Evolutionary conservation across 2,113 vertebrate genomes (phyloP).

Genomic region (Erythrocercus mccallii): DNA sequence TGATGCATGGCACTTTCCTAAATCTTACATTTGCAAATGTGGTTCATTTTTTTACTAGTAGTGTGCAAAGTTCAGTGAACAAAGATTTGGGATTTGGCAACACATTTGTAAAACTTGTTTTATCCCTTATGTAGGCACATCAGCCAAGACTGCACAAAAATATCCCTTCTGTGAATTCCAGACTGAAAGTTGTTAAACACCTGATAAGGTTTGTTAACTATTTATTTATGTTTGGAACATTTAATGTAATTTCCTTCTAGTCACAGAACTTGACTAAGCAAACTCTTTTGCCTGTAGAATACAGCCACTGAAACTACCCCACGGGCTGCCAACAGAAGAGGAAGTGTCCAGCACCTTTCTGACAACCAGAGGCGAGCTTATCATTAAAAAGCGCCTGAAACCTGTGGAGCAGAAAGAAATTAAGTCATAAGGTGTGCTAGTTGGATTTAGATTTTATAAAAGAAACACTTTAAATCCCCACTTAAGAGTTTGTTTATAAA

Average conservation of each 20-base stretch:
- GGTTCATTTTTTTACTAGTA: background rate
- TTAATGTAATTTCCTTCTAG: background rate
- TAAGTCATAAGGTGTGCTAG: slow-evolving; percentile 56
- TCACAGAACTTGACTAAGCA: background rate
- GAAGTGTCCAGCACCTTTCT: slow-evolving; percentile 82
- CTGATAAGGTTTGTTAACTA: slow-evolving; percentile 84
- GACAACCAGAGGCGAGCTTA: slow-evolving; percentile 85
- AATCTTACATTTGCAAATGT: background rate
- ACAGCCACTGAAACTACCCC: slow-evolving; percentile 86
- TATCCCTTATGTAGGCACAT: slow-evolving; percentile 72
- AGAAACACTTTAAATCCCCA: slow-evolving; percentile 8
- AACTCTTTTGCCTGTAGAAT: slow-evolving; percentile 74
- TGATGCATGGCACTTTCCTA: background rate
- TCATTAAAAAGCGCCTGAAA: slow-evolving; percentile 75
- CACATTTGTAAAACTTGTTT: background rate
- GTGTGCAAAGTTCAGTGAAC: background rate
- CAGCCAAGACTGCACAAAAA: slow-evolving; percentile 91
- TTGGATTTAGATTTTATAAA: background rate
- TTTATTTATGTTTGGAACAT: background rate
- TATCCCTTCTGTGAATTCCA: slow-evolving; percentile 87
- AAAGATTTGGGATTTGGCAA: background rate
- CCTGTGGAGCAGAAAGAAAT: slow-evolving; percentile 69
- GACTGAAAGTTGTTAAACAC: slow-evolving; percentile 90
- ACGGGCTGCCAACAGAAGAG: slow-evolving; percentile 87
- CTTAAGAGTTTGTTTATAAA: background rate